A percentile compares a stretch with the other conserved stretches of the same genome.
phyloP scores from a whole-genome alignment of 2,113 vertebrate species.

The Myotis davidii region DNA sequence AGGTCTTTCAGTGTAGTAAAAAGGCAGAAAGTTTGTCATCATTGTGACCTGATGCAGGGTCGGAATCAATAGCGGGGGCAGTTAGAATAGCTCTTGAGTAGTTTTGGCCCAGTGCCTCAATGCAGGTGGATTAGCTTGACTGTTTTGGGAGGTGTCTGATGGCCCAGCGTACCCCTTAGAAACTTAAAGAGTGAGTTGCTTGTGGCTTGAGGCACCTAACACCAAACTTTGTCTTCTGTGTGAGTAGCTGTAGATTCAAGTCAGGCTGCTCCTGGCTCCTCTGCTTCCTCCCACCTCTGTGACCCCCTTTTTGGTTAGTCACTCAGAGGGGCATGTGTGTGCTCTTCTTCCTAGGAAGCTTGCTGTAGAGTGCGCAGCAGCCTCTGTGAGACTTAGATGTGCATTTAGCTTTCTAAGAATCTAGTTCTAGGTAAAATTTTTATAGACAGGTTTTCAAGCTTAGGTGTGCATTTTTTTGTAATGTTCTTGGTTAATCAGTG shows the following conservation, averaged over 20 bases:
- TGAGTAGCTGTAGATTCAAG: constrained; percentile 50
- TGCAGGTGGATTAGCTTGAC: neutral
- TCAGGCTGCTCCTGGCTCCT: neutral
- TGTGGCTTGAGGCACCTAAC: neutral
- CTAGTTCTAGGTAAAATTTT: constrained; percentile 60
- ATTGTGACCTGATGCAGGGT: neutral
- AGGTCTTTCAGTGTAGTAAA: constrained; percentile 31
- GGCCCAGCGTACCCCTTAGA: neutral
- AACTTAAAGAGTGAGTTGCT: constrained; percentile 22
- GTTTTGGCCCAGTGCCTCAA: constrained; percentile 24
- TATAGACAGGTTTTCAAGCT: constrained; percentile 23
- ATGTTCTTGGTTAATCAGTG: constrained; percentile 14
- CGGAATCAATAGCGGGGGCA: neutral
- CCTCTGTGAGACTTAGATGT: constrained; percentile 43
- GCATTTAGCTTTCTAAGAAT: constrained; percentile 53
- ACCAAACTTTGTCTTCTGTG: constrained; percentile 8
- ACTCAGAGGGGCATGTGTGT: neutral
- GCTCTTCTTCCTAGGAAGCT: constrained; percentile 12
- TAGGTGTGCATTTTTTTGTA: constrained; percentile 52
- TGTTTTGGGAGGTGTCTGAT: neutral
- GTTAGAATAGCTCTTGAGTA: constrained; percentile 29
- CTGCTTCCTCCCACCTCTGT: neutral
- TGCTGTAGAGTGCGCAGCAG: constrained; percentile 14
- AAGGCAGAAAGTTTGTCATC: neutral
- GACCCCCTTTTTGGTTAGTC: neutral